Percentiles rank a stretch among this genome's conserved stretches.
Evolutionary conservation across 1,140 invertebrate species (phyloP).

Genomic region (Caenorhabditis inopinata): DNA sequence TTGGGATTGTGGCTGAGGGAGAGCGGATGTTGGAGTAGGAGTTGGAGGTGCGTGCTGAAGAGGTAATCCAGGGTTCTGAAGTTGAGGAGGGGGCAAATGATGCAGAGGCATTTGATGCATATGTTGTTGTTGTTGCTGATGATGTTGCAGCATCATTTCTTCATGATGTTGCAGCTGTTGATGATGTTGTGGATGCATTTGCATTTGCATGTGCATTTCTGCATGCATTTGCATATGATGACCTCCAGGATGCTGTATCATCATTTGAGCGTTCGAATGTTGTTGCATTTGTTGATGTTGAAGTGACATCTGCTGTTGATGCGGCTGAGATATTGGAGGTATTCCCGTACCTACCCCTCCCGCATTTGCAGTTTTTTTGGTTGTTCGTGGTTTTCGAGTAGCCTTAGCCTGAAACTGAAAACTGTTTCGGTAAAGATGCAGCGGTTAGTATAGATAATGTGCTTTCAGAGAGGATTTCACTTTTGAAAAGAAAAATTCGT

Average conservation of each 20-base stretch:
- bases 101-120: constrained; percentile 19
- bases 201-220: constrained; percentile 34
- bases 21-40: background rate
- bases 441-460: background rate
- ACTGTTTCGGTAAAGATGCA: background rate
- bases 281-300: constrained; percentile 39
- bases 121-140: constrained; percentile 31
- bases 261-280: constrained; percentile 18
- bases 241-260: constrained; percentile 7
- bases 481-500: too few relatives aligned
- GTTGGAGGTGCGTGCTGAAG: background rate
- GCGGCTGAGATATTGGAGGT: background rate
- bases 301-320: background rate
- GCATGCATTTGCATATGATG: constrained; percentile 13
- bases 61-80: background rate
- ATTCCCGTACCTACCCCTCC: background rate
- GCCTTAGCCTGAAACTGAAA: constrained; percentile 1
- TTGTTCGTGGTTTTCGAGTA: background rate
- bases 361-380: background rate
- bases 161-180: background rate
- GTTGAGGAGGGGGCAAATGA: background rate
- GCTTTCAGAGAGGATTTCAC: too few relatives aligned
- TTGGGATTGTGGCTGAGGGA: background rate
- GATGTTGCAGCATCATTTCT: background rate
- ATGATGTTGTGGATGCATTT: constrained; percentile 6